These are phyloP conservation scores for Stigmatopora argus DNA, from an alignment of 2,113 vertebrate genomes.

Conservation along the genomic window DNA sequence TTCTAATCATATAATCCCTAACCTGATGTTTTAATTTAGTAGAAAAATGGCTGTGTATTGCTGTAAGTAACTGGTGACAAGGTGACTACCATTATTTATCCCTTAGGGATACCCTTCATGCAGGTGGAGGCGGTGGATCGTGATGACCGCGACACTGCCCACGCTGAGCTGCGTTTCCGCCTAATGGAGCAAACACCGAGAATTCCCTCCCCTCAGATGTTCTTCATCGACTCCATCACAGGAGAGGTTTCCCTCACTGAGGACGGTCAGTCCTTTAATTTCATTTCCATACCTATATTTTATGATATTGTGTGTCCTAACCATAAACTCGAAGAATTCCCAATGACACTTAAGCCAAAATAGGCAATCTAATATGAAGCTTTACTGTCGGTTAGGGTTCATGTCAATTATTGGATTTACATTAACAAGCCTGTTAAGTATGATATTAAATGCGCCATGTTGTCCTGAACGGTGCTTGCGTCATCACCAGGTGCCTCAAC, in stretches of 20 bases:
- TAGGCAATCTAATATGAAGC: neutral
- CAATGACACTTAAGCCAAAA: neutral
- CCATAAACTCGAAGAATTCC: neutral
- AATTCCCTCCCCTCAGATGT: constrained; percentile 68
- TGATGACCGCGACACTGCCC: constrained; percentile 69
- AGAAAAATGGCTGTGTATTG: neutral
- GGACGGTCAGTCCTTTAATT: constrained; percentile 61
- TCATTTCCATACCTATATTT: neutral
- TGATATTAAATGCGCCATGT: no score
- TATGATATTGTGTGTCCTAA: neutral
- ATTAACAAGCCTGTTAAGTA: neutral
- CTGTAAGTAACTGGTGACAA: neutral
- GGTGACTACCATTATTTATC: neutral
- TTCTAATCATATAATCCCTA: no score
- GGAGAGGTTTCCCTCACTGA: constrained; percentile 73
- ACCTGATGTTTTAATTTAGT: no score
- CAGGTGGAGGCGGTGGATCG: constrained; percentile 68
- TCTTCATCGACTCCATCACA: constrained; percentile 68
- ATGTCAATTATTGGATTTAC: neutral
- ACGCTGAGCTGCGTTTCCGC: constrained; percentile 73
- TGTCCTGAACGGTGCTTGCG: neutral
- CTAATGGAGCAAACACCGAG: constrained; percentile 72
- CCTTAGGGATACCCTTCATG: constrained; percentile 70
- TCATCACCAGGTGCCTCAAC: constrained; percentile 63
- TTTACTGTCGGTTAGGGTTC: neutral